phyloP scores from a whole-genome alignment of 2,797 vertebrate genomes.

The Eospalax fontanierii region DNA sequence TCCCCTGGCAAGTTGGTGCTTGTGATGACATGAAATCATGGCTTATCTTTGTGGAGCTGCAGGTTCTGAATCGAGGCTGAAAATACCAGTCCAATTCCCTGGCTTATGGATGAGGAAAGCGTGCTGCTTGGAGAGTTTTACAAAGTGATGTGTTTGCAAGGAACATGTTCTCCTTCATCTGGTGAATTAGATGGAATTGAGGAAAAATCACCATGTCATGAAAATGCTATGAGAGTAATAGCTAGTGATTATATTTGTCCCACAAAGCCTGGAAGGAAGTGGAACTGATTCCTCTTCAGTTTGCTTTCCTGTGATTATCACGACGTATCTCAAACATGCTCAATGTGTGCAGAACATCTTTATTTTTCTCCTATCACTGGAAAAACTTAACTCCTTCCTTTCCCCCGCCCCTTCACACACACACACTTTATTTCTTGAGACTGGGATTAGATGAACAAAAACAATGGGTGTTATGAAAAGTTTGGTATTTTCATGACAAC shows the following conservation, averaged over 20 bases:
- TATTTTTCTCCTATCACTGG: not conserved
- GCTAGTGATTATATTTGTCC: not conserved
- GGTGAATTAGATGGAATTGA: not conserved
- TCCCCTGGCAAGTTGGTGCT: no score
- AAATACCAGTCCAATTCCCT: no score
- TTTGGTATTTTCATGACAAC: not conserved
- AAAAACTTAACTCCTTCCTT: not conserved
- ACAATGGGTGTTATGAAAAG: not conserved
- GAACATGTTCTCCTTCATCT: not conserved
- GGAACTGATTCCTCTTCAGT: not conserved
- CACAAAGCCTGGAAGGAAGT: not conserved
- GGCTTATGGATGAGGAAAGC: not conserved
- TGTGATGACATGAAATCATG: not conserved
- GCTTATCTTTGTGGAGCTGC: no score
- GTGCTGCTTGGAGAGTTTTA: not conserved
- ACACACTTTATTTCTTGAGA: not conserved
- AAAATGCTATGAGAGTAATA: no score
- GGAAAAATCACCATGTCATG: not conserved
- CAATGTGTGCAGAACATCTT: not conserved
- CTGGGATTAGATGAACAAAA: not conserved
- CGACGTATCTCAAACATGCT: not conserved
- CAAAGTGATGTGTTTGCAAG: not conserved
- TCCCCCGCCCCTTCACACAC: rapidly evolving
- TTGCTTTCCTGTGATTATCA: not conserved
- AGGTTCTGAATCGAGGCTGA: not conserved